Evolutionary conservation across 2,888 invertebrate genomes (phyloP).

Genomic region (Andrena dorsata): DNA sequence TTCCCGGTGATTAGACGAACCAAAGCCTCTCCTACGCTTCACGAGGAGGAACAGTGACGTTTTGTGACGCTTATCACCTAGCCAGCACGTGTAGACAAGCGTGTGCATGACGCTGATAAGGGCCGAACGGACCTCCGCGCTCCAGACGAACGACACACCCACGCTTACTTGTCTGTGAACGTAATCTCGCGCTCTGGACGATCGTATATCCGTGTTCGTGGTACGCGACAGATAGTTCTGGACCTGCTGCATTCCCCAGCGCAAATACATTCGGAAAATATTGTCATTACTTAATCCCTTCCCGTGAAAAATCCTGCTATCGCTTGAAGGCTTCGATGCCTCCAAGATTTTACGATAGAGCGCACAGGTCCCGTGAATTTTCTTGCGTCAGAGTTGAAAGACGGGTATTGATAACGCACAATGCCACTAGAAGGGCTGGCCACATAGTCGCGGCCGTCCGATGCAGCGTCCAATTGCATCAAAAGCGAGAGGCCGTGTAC

Average conservation of each 20-base stretch:
- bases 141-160: constrained; percentile 41
- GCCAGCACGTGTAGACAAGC: constrained; percentile 57
- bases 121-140: constrained; percentile 17
- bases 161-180: constrained; percentile 35
- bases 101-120: constrained; percentile 69
- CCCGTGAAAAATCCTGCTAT: too few species aligned
- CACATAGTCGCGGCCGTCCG: neutral
- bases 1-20: constrained; percentile 62
- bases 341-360: too few species aligned
- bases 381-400: too few species aligned
- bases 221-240: constrained; percentile 6
- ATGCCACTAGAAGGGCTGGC: neutral
- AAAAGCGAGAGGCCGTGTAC: constrained; percentile 35
- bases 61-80: constrained; percentile 66
- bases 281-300: neutral
- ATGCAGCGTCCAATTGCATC: constrained; percentile 43
- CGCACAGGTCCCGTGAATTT: too few species aligned
- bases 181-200: constrained; percentile 52
- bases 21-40: constrained; percentile 35
- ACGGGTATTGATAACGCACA: neutral
- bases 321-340: too few species aligned
- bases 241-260: neutral
- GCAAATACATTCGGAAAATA: neutral
- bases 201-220: constrained; percentile 17
- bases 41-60: constrained; percentile 54